Conservation (phyloP, 2,888 invertebrate species). For the Ichneumoninae sp. region DNA sequence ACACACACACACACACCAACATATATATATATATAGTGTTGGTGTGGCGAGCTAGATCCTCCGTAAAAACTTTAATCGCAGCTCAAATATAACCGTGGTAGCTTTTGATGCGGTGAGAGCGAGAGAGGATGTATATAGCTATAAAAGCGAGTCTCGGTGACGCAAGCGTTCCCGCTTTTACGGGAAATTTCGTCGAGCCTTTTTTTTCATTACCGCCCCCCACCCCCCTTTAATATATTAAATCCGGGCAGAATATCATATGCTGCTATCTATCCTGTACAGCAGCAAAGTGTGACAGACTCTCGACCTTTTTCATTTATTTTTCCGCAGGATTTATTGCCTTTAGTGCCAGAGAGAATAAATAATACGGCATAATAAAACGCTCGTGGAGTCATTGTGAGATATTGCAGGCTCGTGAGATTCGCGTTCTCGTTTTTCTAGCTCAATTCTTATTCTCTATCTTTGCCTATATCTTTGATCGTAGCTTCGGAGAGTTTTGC, state of each 20-base stretch:
- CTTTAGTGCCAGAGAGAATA: constrained; percentile 2
- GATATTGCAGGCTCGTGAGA: neutral
- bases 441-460: neutral
- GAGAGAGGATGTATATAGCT: constrained; percentile 6
- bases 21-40: neutral
- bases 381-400: constrained; percentile 6
- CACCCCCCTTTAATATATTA: constrained; percentile 33
- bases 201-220: constrained; percentile 33
- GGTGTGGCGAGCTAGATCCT: constrained; percentile 27
- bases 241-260: constrained; percentile 29
- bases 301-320: neutral
- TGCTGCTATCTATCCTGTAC: neutral
- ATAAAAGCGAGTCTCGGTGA: neutral
- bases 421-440: constrained; percentile 16
- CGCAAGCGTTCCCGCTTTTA: constrained; percentile 33
- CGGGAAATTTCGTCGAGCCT: constrained; percentile 37
- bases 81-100: constrained; percentile 35
- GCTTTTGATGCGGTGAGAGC: constrained; percentile 44
- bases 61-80: constrained; percentile 55
- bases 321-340: constrained; percentile 27
- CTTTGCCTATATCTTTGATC: constrained; percentile 9
- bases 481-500: constrained; percentile 19
- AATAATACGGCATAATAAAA: neutral
- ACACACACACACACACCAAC: neutral
- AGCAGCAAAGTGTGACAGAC: constrained; percentile 13